Conservation (phyloP, 2,113 vertebrate species). For the Sphaerodactylus townsendi region DNA sequence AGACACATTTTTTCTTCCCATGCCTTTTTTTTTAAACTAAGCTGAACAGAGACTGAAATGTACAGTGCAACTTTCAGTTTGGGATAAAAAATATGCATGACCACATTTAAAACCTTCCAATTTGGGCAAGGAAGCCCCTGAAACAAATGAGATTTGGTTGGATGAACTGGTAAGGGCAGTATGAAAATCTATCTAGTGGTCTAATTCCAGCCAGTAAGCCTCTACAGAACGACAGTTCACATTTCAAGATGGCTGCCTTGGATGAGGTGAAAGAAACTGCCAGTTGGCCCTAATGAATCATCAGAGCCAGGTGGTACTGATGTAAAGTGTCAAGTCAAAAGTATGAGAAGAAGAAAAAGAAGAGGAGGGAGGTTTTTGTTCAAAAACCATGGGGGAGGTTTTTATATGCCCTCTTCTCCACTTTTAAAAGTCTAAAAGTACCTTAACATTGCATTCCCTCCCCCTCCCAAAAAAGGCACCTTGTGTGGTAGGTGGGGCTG, state of each 20-base stretch:
- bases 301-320: neutral
- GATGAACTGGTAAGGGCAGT: neutral
- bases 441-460: too few relatives aligned
- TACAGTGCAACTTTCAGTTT: slow-evolving; percentile 23
- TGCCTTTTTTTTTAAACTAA: neutral
- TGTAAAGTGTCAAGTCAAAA: neutral
- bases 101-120: neutral
- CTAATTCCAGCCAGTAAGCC: neutral
- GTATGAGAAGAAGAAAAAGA: neutral
- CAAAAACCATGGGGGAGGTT: too few relatives aligned
- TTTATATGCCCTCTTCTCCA: too few relatives aligned
- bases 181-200: too few relatives aligned
- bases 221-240: neutral
- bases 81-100: slow-evolving; percentile 5
- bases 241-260: neutral
- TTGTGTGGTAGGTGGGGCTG: too few relatives aligned
- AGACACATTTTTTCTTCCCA: neutral
- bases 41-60: slow-evolving; percentile 33
- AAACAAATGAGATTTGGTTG: slow-evolving; percentile 12
- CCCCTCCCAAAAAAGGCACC: too few relatives aligned
- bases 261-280: neutral
- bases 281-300: neutral
- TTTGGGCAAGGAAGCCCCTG: neutral
- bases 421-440: too few relatives aligned
- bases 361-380: too few relatives aligned